Evolutionary conservation across 2,113 vertebrate species (phyloP).

Genomic region (Carassius carassius): DNA sequence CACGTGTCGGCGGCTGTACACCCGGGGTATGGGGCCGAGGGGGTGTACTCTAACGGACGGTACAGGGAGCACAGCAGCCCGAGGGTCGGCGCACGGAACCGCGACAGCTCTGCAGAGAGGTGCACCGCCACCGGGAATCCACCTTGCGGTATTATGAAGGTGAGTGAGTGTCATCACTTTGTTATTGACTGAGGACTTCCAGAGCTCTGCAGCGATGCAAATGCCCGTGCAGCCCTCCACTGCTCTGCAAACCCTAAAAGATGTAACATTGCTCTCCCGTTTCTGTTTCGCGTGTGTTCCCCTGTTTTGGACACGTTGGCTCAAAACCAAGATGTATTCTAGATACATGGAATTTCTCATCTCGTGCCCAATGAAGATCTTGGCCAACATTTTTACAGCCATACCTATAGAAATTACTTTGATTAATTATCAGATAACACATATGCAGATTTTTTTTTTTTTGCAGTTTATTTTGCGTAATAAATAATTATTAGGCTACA

Average conservation of each 20-base stretch:
- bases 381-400: background rate
- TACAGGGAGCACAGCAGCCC: constrained; percentile 71
- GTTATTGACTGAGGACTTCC: constrained; percentile 34
- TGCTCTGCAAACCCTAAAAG: background rate
- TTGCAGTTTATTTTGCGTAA: background rate
- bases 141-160: constrained; percentile 90
- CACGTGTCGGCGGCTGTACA: constrained; percentile 67
- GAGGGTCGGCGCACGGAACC: constrained; percentile 72
- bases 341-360: background rate
- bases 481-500: background rate
- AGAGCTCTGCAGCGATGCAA: constrained; percentile 14
- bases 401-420: too few species aligned
- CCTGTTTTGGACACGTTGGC: background rate
- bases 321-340: background rate
- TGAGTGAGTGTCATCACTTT: constrained; percentile 63
- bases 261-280: background rate
- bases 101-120: constrained; percentile 81
- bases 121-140: constrained; percentile 72
- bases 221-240: background rate
- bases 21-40: constrained; percentile 68
- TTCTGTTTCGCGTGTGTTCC: background rate
- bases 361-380: background rate
- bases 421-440: background rate
- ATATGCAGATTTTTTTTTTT: background rate
- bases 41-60: constrained; percentile 74